Base-by-base conservation (phyloP, 2,797 vertebrate genomes). In the Antennarius maculatus region DNA sequence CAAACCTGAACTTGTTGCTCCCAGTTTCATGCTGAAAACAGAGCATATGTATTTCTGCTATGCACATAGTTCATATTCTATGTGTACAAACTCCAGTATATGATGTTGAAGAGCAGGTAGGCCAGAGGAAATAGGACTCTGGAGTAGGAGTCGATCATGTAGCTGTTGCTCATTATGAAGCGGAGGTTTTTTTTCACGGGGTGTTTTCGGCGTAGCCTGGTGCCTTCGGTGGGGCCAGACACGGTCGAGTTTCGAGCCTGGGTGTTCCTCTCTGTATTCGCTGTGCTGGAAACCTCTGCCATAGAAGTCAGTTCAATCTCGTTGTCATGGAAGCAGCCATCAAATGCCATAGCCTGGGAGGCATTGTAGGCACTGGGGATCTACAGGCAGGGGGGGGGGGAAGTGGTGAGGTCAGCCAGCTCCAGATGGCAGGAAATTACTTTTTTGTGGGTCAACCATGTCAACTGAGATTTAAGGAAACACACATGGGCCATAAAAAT, bases 41-140 rank as follows among this genome's bases (percentile, higher is more conserved):
- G 23, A 23, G 23, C 23, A 23, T 23, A 66, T 27, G 7, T 12
- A 18, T 31, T 52, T 31, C 48, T 56, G 49, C 47, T 48, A 55
- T 69, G 70, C 23, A 23, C 23, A 23, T 31, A 51, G 42, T 64
- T 28, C 9, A 43, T 39, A 37, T 6, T 9, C 71, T 86, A 89
- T 29, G 88, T 93, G 91, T 96, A 96, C 84, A 96, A 41, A 77
- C 94, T 93, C 95, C 95, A 97, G 84, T 96, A 97, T 86, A 97
- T 94, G 78, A 97, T 93, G 83, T 97, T 96, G 89, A 97, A 97
- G 66, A 95, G 86, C 84, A 97, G 93, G 86, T 96, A 97, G 41
- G 95, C 91, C 76, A 91, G 34, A 43, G 96, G 95, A 84, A 97
- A 97, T 71, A 96, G 82, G 85, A 96, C 91, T 84, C 94, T 93